Base-by-base conservation (phyloP, 2,113 vertebrate genomes). In the Microtus pennsylvanicus region DNA sequence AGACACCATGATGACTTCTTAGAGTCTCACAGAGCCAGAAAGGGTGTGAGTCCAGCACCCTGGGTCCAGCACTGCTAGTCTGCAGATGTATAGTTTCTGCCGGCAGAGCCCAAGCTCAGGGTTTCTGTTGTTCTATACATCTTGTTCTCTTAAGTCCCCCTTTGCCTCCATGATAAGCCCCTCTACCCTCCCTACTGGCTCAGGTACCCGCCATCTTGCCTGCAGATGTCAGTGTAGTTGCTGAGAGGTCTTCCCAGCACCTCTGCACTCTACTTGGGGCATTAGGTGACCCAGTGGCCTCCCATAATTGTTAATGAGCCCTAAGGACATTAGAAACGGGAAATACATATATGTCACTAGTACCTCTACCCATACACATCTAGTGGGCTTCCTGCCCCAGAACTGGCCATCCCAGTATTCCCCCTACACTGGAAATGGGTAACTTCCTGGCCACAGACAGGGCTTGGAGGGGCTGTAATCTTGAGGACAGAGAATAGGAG, bases 271-370 rank as follows among this genome's bases (percentile, higher is more conserved):
- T 38, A 70, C 19, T 55, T 45, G 38, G 38, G 63, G n/a, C 45
- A 11, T 28, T 8, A 26, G 33, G 58, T 38, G 50, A 24, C 35
- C 12, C 14, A 21, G 72, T 0, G 28, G 67, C n/a, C 13, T 52
- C 67, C 11, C 24, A 22, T 1, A 3, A 13, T 3, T 45, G 87
- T 65, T 81, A 72, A 26, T 0, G 2, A 69, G 38, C 55, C 70
- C 72, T 38, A 14, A 3, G 65, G 26, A 24, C 10, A 67, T 74
- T 6, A 85, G 50, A 63, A 77, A 67, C 70, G 38, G 16, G 69
- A 16, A 26, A 28, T 13, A 42, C 0, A 1, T 5, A 0, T 0
- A 5, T 4, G 38, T 1, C 52, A 61, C 50, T 21, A 14, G 21
- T 22, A 28, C 42, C 26, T 35, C 61, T 2, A 2, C 4, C 13